Evolutionary conservation across 2,113 vertebrate species (phyloP), one percentile per base, ranked within the genome.

Genomic region (Melanerpes formicivorus): DNA sequence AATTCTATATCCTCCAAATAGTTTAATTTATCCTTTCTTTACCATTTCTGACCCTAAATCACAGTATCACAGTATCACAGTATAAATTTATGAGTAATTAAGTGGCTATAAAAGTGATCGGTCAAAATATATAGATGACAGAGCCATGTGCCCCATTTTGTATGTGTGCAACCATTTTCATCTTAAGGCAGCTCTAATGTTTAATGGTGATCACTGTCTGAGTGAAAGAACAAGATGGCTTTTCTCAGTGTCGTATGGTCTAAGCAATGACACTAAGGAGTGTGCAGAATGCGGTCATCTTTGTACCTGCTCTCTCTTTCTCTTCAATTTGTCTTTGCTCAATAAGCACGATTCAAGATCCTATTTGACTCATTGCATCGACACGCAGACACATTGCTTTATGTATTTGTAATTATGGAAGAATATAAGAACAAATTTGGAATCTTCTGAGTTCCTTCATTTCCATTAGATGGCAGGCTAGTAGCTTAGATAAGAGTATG

Each of bases 311-410:
- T 15, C 34, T 78, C n/a, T n/a, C 23, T 32, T 40, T 32, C 65
- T 48, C 19, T 66, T 66, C 21, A 32, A 52, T 29, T 80, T 83
- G 15, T 80, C 7, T 62, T 58, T 26, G 1, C 15, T 65, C 34
- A 40, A 22, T 8, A 66, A 62, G 26, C 10, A 50, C 34, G 6
- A 70, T 37, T 80, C 52, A 67, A 27, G 14, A 37, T 52, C 52
- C 14, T 32, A 6, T 65, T 75, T 76, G 29, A 50, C 7, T 48
- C 15, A 6, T 60, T 48, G 55, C 34, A 40, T 37, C 34, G 27
- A 30, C 17, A 60, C 4, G 23, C 5, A 55, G 23, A 18, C 27
- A 30, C 0, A 0, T 14, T 2, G 52, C 52, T 90, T 59, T 4
- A 19, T 82, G 69, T 74, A 27, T 83, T 63, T 54, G 27, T 30